Percentiles rank a stretch among this genome's conserved stretches.
Evolutionary conservation across 2,113 vertebrate species (phyloP).

Genomic region (Pogonocichla stellata): DNA sequence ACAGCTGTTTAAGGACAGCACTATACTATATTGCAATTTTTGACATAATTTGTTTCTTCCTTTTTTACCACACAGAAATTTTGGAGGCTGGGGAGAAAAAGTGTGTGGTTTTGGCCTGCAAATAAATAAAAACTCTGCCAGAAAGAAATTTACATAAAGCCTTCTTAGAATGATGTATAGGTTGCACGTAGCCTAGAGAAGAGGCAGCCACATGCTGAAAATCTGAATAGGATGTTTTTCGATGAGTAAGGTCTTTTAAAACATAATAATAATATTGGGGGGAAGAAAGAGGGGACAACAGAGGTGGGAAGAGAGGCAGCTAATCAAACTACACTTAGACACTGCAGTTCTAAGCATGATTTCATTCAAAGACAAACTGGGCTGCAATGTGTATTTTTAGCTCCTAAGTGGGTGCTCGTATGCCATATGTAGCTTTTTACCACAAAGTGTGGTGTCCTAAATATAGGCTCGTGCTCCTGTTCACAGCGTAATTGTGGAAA

Average conservation of each 20-base stretch:
- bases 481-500: slow-evolving; percentile 69
- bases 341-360: background rate
- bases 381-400: slow-evolving; percentile 65
- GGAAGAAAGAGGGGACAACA: accelerated
- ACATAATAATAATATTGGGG: background rate
- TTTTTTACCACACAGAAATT: background rate
- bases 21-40: no score
- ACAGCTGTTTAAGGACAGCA: background rate
- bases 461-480: slow-evolving; percentile 54
- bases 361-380: slow-evolving; percentile 61
- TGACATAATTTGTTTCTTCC: background rate
- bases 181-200: background rate
- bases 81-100: background rate
- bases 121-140: background rate
- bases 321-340: background rate
- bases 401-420: slow-evolving; percentile 55
- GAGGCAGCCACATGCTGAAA: background rate
- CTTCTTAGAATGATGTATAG: background rate
- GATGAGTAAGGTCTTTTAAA: background rate
- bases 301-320: background rate
- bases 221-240: background rate
- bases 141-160: background rate
- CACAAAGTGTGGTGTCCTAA: slow-evolving; percentile 59
- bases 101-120: background rate
- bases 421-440: slow-evolving; percentile 66